These are phyloP conservation scores for Epiblema foenella DNA, from an alignment of 2,888 invertebrate genomes.

Conservation along the genomic window DNA sequence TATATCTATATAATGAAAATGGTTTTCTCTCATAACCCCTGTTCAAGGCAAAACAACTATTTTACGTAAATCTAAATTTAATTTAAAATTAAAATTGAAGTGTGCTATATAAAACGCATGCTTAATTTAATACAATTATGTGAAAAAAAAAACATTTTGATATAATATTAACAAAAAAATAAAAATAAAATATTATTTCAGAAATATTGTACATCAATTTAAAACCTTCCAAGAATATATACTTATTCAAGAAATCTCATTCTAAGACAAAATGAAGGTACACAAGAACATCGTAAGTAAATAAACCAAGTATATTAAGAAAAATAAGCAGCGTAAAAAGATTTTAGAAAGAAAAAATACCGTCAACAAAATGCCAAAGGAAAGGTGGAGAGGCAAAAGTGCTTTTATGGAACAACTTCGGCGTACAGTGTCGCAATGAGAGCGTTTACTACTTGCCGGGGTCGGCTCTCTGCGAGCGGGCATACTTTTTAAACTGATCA, in stretches of 20 bases:
- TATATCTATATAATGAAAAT: too few relatives aligned
- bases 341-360: constrained; percentile 49
- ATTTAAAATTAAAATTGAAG: too few relatives aligned
- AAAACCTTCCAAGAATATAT: neutral
- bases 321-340: constrained; percentile 42
- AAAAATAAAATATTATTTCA: too few relatives aligned
- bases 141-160: too few relatives aligned
- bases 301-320: constrained; percentile 43
- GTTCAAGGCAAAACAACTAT: too few relatives aligned
- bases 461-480: constrained; percentile 15
- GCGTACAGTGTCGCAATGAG: constrained; percentile 71
- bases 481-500: neutral
- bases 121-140: too few relatives aligned
- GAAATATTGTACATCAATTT: too few relatives aligned
- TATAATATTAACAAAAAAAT: too few relatives aligned
- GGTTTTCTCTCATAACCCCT: too few relatives aligned
- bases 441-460: constrained; percentile 61
- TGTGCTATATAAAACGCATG: too few relatives aligned
- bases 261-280: constrained; percentile 16
- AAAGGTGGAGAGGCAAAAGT: constrained; percentile 77
- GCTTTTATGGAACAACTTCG: constrained; percentile 79
- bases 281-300: constrained; percentile 34
- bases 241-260: neutral
- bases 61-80: too few relatives aligned
- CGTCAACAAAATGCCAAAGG: constrained; percentile 72